Evolutionary conservation across 2,888 invertebrate species (phyloP).

Genomic region (Barypeithes pellucidus): DNA sequence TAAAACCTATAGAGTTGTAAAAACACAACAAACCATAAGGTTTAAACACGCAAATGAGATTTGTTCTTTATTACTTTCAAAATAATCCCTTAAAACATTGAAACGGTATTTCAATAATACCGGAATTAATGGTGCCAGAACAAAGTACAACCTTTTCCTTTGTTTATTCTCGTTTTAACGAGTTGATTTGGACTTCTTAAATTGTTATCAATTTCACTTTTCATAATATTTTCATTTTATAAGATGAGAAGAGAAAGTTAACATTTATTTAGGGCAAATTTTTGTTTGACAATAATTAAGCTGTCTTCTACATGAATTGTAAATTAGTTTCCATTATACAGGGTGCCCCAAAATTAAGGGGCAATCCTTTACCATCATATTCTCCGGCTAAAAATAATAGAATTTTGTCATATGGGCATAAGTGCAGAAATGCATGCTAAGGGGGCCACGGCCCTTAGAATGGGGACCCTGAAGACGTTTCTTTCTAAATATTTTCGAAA

Average conservation of each 20-base stretch:
- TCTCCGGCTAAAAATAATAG: too few relatives aligned
- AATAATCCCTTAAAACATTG: not conserved
- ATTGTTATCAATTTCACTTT: not conserved
- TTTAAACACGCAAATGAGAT: too few relatives aligned
- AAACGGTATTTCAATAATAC: not conserved
- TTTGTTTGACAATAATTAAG: not conserved
- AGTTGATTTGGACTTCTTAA: slow-evolving; percentile 7
- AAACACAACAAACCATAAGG: too few relatives aligned
- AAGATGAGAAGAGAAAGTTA: not conserved
- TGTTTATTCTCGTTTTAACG: slow-evolving; percentile 6
- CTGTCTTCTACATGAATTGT: not conserved
- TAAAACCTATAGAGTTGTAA: too few relatives aligned
- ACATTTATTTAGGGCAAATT: not conserved
- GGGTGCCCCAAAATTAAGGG: too few relatives aligned
- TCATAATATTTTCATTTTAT: not conserved
- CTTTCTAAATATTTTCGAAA: too few relatives aligned
- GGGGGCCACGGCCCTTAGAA: too few relatives aligned
- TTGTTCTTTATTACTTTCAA: too few relatives aligned
- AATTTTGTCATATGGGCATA: too few relatives aligned
- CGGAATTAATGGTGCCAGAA: not conserved
- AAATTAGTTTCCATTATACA: not conserved
- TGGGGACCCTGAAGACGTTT: too few relatives aligned
- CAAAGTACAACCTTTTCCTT: not conserved
- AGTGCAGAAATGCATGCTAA: too few relatives aligned
- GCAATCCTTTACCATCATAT: too few relatives aligned